A percentile compares a stretch with the other conserved stretches of the same genome.
phyloP scores from a whole-genome alignment of 2,797 vertebrate genomes.

The Psittacula echo region DNA sequence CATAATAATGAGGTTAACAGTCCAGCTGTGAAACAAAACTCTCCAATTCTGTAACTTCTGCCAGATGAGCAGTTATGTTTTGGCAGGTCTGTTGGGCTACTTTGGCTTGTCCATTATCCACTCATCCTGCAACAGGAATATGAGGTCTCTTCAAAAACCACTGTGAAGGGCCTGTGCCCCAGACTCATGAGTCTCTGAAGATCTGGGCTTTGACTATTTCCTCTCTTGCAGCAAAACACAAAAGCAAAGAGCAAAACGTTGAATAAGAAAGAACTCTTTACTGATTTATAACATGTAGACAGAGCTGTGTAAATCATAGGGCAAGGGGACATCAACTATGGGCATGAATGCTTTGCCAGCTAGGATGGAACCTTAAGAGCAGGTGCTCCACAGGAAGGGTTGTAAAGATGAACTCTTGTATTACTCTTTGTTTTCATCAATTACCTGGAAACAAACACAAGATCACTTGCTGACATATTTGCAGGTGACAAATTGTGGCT shows the following conservation, averaged over 20 bases:
- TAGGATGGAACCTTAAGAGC: neutral
- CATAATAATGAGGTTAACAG: neutral
- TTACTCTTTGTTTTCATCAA: neutral
- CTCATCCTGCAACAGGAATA: neutral
- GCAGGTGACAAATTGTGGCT: neutral
- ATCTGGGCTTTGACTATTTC: neutral
- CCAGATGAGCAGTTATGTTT: neutral
- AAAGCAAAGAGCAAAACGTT: neutral
- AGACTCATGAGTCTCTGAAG: neutral
- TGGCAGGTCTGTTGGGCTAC: neutral
- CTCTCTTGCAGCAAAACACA: neutral
- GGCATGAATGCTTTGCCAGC: neutral
- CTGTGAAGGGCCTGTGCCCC: neutral
- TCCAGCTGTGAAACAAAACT: constrained; percentile 10
- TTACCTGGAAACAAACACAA: neutral
- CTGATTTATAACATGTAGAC: neutral
- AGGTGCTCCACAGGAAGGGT: neutral
- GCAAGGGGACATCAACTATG: neutral
- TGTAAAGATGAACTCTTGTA: neutral
- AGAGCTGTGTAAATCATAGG: neutral
- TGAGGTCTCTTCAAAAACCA: neutral
- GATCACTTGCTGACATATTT: neutral
- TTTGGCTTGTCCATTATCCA: neutral
- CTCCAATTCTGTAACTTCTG: neutral
- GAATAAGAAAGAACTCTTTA: neutral